Evolutionary conservation across 2,113 vertebrate species (phyloP).

Genomic region (Mus musculus): DNA sequence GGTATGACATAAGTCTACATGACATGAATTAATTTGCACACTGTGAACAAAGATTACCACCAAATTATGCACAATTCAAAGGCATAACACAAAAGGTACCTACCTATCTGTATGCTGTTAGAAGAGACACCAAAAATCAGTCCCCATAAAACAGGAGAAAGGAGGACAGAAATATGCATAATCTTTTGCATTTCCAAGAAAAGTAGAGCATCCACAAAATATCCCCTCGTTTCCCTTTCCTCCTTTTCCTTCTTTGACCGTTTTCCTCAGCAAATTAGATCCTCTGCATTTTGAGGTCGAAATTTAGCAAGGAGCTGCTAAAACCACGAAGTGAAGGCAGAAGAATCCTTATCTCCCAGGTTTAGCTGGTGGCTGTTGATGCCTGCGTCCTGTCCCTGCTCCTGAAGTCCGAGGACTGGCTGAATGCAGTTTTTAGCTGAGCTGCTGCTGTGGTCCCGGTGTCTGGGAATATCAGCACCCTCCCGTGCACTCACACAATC

Average conservation of each 20-base stretch:
- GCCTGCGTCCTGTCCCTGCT: conserved; percentile 79
- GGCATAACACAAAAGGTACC: conserved; percentile 80
- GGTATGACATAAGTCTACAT: conserved; percentile 83
- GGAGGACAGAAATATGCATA: conserved; percentile 93
- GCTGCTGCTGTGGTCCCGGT: conserved; percentile 83
- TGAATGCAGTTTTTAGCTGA: conserved; percentile 83
- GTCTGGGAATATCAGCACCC: conserved; percentile 87
- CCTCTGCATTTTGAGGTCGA: conserved; percentile 88
- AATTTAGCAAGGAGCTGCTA: conserved; percentile 72
- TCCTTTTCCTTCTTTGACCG: conserved; percentile 75
- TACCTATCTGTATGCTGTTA: conserved; percentile 98
- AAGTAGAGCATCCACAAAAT: conserved; percentile 91
- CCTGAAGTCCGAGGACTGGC: conserved; percentile 86
- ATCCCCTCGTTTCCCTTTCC: conserved; percentile 76
- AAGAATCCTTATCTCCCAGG: conserved; percentile 68
- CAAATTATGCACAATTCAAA: conserved; percentile 76
- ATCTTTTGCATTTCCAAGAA: conserved; percentile 96
- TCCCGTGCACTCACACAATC: conserved; percentile 83
- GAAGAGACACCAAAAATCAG: conserved; percentile 93
- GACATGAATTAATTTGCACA: conserved; percentile 82
- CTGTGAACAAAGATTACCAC: conserved; percentile 75
- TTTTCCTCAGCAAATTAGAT: conserved; percentile 87
- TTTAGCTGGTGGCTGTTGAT: conserved; percentile 80
- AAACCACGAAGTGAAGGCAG: conserved; percentile 59
- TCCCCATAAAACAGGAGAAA: conserved; percentile 94